phyloP scores from a whole-genome alignment of 2,888 invertebrate genomes.

The Eupsilia transversa region DNA sequence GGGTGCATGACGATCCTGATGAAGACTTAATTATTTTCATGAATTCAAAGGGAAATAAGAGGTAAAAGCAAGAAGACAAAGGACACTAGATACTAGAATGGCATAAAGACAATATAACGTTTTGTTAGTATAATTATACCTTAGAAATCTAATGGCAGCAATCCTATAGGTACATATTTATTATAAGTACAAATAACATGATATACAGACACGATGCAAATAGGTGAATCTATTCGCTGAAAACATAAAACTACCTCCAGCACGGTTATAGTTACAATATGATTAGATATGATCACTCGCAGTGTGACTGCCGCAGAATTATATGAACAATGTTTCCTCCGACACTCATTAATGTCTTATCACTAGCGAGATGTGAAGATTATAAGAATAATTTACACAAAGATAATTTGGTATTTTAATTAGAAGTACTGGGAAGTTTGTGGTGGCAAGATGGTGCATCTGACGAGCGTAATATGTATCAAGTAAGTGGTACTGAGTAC shows the following conservation, averaged over 20 bases:
- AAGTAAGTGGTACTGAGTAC: constrained; percentile 52
- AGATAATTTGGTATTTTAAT: constrained; percentile 51
- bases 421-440: constrained; percentile 25
- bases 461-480: constrained; percentile 58
- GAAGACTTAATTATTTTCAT: neutral
- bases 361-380: constrained; percentile 38
- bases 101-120: neutral
- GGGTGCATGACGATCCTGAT: too few species aligned
- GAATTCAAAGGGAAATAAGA: neutral
- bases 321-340: constrained; percentile 54
- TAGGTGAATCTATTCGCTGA: constrained; percentile 23
- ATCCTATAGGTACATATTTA: neutral
- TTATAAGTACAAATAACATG: neutral
- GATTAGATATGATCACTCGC: constrained; percentile 74
- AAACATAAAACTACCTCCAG: constrained; percentile 30
- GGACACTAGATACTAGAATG: neutral
- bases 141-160: neutral
- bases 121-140: neutral
- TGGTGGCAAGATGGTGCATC: constrained; percentile 53
- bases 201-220: constrained; percentile 32
- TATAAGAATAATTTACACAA: constrained; percentile 37
- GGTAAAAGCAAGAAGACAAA: neutral
- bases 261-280: constrained; percentile 68
- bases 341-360: constrained; percentile 59
- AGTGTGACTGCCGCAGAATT: constrained; percentile 53